phyloP scores from a whole-genome alignment of 2,888 invertebrate genomes.

The Venustoraphidia nigricollis region DNA sequence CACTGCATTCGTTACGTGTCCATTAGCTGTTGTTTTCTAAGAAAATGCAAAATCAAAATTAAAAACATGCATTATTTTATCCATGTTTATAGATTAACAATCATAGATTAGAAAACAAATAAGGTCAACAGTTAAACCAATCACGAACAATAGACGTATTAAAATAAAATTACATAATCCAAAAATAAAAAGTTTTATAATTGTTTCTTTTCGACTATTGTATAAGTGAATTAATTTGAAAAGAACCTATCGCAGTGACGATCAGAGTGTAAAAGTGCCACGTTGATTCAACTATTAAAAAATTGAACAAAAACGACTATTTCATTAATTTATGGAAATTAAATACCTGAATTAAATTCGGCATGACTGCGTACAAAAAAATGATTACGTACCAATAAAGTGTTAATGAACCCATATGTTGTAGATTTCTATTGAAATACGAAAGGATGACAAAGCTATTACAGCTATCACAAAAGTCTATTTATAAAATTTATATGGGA shows the following conservation, averaged over 20 bases:
- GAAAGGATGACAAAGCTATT: not conserved
- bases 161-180: too few species aligned
- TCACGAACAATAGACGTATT: too few species aligned
- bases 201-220: too few species aligned
- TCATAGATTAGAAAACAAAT: not conserved
- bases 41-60: not conserved
- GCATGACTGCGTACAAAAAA: too few species aligned
- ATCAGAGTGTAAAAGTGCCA: too few species aligned
- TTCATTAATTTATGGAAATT: too few species aligned
- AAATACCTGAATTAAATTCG: conserved; percentile 11
- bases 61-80: not conserved
- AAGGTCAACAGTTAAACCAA: too few species aligned
- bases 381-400: conserved; percentile 11
- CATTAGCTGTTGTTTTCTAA: conserved; percentile 47
- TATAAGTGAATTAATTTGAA: too few species aligned
- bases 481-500: not conserved
- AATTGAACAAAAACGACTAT: too few species aligned
- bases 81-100: not conserved
- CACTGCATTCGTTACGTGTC: conserved; percentile 37
- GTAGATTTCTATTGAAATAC: not conserved
- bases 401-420: conserved; percentile 12
- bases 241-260: too few species aligned
- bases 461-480: not conserved
- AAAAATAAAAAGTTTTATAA: too few species aligned
- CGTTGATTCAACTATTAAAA: too few species aligned